Evolutionary conservation across 2,888 invertebrate species (phyloP).

Genomic region (Sphaerophoria taeniata): DNA sequence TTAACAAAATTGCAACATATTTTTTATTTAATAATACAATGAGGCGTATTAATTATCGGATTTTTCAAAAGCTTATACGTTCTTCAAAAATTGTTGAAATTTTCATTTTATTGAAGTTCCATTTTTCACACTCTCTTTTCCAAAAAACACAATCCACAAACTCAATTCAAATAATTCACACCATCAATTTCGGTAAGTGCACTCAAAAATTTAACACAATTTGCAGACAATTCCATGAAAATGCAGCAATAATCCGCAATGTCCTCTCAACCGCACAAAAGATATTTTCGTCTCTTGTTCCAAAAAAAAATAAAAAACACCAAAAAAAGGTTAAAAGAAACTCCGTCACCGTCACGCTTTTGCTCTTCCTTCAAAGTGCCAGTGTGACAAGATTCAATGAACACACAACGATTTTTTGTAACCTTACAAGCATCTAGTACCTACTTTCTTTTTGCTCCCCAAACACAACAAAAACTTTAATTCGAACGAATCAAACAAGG

Average conservation of each 20-base stretch:
- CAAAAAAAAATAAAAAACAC: not conserved
- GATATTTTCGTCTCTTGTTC: slow-evolving; percentile 3
- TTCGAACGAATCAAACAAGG: not conserved
- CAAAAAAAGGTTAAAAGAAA: not conserved
- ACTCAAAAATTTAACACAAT: slow-evolving; percentile 18
- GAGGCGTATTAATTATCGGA: not conserved
- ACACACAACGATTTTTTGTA: not conserved
- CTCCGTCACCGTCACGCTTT: slow-evolving; percentile 21
- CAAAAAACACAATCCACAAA: not conserved
- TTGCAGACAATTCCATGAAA: not conserved
- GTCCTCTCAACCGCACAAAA: slow-evolving; percentile 9
- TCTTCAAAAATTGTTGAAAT: too few species aligned
- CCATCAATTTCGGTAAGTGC: not conserved
- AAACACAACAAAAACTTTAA: not conserved
- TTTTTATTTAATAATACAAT: not conserved
- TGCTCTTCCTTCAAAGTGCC: slow-evolving; percentile 2
- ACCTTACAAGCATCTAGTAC: too few species aligned
- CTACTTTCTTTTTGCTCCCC: too few species aligned
- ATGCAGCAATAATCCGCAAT: not conserved
- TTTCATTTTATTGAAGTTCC: too few species aligned
- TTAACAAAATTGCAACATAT: not conserved
- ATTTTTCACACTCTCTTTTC: not conserved
- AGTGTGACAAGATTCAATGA: slow-evolving; percentile 11
- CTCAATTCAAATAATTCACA: not conserved
- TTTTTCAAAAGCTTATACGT: too few species aligned